Conservation (phyloP, 2,888 invertebrate species). For the Portevinia maculata region DNA sequence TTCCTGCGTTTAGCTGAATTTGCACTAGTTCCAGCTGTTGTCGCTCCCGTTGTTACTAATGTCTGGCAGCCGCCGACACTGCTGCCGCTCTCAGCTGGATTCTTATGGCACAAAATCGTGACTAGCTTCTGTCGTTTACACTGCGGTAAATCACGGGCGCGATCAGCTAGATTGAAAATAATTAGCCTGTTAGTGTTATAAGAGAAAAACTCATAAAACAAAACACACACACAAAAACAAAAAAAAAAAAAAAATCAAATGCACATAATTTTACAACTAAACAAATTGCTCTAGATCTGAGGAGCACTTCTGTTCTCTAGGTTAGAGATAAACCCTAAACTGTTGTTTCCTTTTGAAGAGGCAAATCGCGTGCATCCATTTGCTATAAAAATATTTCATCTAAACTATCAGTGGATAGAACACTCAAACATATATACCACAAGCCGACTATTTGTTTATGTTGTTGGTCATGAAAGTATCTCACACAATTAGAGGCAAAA, state of each 20-base stretch:
- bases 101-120: constrained; percentile 74
- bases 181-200: constrained; percentile 66
- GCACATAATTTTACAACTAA: constrained; percentile 8
- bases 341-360: constrained; percentile 42
- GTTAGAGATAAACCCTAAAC: constrained; percentile 50
- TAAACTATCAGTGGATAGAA: neutral
- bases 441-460: constrained; percentile 6
- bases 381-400: constrained; percentile 5
- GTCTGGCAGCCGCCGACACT: constrained; percentile 73
- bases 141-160: constrained; percentile 66
- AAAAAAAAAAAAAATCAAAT: constrained; percentile 1
- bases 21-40: constrained; percentile 19
- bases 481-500: neutral
- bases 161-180: constrained; percentile 70
- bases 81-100: constrained; percentile 50
- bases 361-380: constrained; percentile 46
- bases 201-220: constrained; percentile 21
- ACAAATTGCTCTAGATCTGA: constrained; percentile 22
- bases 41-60: constrained; percentile 18
- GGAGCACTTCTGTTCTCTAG: neutral
- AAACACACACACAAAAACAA: constrained; percentile 12
- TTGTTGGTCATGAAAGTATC: constrained; percentile 17
- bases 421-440: neutral
- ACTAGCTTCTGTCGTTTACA: constrained; percentile 62
- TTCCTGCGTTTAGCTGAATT: constrained; percentile 75